These are phyloP conservation scores for Tenodera sinensis DNA, from an alignment of 2,888 invertebrate genomes.

Conservation along the genomic window DNA sequence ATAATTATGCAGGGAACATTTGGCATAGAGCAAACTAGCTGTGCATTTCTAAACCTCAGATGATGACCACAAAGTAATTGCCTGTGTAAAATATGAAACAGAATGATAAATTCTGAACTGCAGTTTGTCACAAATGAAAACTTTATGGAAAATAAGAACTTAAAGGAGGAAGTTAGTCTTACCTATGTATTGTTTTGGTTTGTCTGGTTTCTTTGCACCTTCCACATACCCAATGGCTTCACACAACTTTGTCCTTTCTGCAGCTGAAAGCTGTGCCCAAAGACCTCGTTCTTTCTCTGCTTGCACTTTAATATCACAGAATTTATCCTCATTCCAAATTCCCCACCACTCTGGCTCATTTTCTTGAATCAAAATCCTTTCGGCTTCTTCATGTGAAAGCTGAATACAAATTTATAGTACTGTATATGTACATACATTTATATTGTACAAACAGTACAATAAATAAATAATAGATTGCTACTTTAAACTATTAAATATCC, in stretches of 20 bases:
- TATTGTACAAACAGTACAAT: neutral
- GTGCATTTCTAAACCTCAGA: too few relatives aligned
- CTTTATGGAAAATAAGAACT: neutral
- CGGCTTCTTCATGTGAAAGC: slow-evolving; percentile 42
- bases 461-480: neutral
- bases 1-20: too few relatives aligned
- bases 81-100: too few relatives aligned
- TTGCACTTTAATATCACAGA: slow-evolving; percentile 48
- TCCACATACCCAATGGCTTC: slow-evolving; percentile 62
- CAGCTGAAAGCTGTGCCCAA: slow-evolving; percentile 61
- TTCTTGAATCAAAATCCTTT: slow-evolving; percentile 42
- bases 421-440: neutral
- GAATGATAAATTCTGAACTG: too few relatives aligned
- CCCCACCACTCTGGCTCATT: slow-evolving; percentile 52
- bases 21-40: too few relatives aligned
- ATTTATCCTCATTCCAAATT: slow-evolving; percentile 40
- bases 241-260: slow-evolving; percentile 58
- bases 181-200: slow-evolving; percentile 59
- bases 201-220: slow-evolving; percentile 44
- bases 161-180: slow-evolving; percentile 3
- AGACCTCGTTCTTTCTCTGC: slow-evolving; percentile 52
- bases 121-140: too few relatives aligned
- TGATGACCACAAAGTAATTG: too few relatives aligned
- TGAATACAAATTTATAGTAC: slow-evolving; percentile 28
- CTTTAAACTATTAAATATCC: neutral